Evolutionary conservation across 1,140 invertebrate species (phyloP).

Genomic region (Drosophila subobscura): DNA sequence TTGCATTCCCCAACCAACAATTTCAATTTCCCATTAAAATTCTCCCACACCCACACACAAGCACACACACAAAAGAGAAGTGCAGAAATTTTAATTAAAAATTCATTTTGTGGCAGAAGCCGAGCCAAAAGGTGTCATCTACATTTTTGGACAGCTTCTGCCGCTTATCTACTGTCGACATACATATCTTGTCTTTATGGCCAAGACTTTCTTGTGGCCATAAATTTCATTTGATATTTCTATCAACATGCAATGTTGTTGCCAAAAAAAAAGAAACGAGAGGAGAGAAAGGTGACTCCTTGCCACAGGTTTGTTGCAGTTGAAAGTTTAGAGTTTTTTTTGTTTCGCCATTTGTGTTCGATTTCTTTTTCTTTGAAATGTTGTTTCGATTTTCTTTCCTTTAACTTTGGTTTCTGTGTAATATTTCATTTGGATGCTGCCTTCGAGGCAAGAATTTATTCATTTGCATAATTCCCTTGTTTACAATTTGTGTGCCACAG

Average conservation of each 20-base stretch:
- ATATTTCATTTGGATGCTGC: constrained; percentile 39
- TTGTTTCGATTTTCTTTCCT: neutral
- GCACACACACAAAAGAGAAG: constrained; percentile 13
- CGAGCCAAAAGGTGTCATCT: constrained; percentile 41
- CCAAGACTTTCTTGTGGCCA: no score
- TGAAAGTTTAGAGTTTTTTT: constrained; percentile 15
- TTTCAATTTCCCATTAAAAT: constrained; percentile 26
- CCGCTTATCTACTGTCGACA: constrained; percentile 77
- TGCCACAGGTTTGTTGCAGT: constrained; percentile 18
- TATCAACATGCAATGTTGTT: constrained; percentile 13
- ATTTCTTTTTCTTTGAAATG: constrained; percentile 14
- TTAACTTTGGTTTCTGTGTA: constrained; percentile 17
- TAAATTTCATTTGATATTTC: constrained; percentile 74
- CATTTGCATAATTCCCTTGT: constrained; percentile 82
- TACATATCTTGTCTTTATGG: constrained; percentile 80
- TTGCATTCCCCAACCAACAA: constrained; percentile 4
- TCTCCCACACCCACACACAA: neutral
- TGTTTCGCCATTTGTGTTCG: constrained; percentile 32
- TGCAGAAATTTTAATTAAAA: constrained; percentile 45
- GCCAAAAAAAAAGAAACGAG: constrained; percentile 33
- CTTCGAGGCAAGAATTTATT: constrained; percentile 48
- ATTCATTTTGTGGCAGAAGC: constrained; percentile 24
- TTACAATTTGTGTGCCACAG: constrained; percentile 66
- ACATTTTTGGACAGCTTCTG: constrained; percentile 42
- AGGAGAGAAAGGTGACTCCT: constrained; percentile 8